Evolutionary conservation across 2,113 vertebrate species (phyloP).

Genomic region (Cinclus cinclus): DNA sequence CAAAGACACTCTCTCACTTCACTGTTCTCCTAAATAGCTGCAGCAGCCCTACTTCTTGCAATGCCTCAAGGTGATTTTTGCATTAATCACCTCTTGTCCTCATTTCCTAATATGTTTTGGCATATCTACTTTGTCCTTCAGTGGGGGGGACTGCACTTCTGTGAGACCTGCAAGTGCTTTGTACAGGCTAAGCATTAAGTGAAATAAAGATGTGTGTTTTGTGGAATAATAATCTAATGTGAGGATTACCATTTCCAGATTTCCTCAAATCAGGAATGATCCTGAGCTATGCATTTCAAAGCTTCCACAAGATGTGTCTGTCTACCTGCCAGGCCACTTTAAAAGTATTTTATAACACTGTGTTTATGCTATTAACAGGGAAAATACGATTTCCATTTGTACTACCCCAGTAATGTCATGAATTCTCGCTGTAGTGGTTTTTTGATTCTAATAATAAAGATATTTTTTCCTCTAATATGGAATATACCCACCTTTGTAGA

Average conservation of each 20-base stretch:
- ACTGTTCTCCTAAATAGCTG: not conserved
- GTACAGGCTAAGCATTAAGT: not conserved
- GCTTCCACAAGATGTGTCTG: not conserved
- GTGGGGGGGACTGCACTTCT: not conserved
- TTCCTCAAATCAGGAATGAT: not conserved
- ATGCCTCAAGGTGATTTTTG: not conserved
- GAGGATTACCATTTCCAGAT: not conserved
- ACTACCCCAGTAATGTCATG: not conserved
- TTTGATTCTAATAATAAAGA: not conserved
- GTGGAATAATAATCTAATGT: not conserved
- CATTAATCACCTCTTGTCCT: not conserved
- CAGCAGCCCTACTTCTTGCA: not conserved
- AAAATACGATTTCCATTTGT: not conserved
- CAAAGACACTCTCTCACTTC: not conserved
- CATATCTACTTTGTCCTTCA: not conserved
- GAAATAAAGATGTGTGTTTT: not conserved
- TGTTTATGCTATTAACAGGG: not conserved
- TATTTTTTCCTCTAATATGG: not conserved
- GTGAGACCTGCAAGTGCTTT: not conserved
- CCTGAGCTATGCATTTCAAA: not conserved
- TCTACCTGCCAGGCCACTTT: not conserved
- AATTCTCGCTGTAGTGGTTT: not conserved
- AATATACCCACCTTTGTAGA: not conserved
- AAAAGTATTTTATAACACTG: not conserved
- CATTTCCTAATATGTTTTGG: not conserved